Percentiles rank a stretch among this genome's conserved stretches.
These are phyloP conservation scores for Choloepus hoffmanni DNA, from an alignment of 2,113 vertebrate genomes.

Conservation along the genomic window DNA sequence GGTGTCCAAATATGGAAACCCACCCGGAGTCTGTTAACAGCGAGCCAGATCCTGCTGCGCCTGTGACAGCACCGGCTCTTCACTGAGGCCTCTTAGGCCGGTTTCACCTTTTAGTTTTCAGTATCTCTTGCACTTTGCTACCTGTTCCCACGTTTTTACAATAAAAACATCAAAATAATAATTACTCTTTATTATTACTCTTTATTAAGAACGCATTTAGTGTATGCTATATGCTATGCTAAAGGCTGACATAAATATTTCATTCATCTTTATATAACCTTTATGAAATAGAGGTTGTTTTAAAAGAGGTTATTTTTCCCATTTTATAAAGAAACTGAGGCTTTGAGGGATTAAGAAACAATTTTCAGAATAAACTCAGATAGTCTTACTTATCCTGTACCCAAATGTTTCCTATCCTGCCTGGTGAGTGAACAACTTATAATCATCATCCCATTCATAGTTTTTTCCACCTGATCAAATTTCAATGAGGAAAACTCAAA, in stretches of 20 bases:
- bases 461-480: neutral
- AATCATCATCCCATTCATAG: neutral
- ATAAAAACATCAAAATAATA: neutral
- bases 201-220: neutral
- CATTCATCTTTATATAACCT: slow-evolving; percentile 16
- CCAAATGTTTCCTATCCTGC: neutral
- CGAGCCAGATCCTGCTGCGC: slow-evolving; percentile 57
- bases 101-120: slow-evolving; percentile 28
- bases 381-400: neutral
- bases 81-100: neutral
- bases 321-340: slow-evolving; percentile 15
- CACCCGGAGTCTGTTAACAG: slow-evolving; percentile 53
- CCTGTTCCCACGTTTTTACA: neutral
- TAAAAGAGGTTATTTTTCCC: neutral
- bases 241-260: neutral
- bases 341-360: slow-evolving; percentile 6
- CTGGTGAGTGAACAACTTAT: neutral
- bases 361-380: neutral
- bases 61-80: slow-evolving; percentile 50
- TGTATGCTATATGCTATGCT: neutral
- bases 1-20: slow-evolving; percentile 87
- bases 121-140: neutral
- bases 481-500: neutral
- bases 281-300: neutral
- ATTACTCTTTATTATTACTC: neutral